These are phyloP conservation scores for Drosophila quinaria DNA, from an alignment of 2,888 invertebrate genomes.

Conservation along the genomic window DNA sequence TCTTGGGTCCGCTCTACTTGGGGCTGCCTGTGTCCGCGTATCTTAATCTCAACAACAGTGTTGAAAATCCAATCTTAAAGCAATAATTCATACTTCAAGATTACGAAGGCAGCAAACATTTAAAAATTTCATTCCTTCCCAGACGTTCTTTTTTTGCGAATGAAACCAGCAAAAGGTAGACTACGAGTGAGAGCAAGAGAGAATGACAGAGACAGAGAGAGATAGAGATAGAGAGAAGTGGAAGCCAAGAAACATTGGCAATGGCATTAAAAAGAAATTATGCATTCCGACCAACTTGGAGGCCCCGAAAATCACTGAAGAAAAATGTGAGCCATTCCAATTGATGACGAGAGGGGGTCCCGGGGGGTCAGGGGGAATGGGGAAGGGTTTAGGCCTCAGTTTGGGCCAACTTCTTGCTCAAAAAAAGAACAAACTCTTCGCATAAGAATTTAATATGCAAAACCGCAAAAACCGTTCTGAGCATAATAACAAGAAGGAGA, in stretches of 20 bases:
- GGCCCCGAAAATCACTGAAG: conserved; percentile 76
- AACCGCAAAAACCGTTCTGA: conserved; percentile 80
- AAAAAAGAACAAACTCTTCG: conserved; percentile 37
- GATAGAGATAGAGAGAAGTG: not conserved
- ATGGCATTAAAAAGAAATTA: conserved; percentile 81
- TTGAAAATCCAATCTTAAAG: conserved; percentile 85
- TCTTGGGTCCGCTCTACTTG: conserved; percentile 57
- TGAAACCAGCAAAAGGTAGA: conserved; percentile 14
- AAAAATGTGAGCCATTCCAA: conserved; percentile 62
- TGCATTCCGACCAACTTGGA: conserved; percentile 80
- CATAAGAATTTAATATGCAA: conserved; percentile 83
- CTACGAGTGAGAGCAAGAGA: not conserved
- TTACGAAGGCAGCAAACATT: conserved; percentile 83
- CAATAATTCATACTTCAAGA: conserved; percentile 84
- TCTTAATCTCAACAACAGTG: conserved; percentile 83
- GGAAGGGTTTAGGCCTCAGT: conserved; percentile 13
- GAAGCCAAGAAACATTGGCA: conserved; percentile 18
- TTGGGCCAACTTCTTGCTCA: conserved; percentile 16
- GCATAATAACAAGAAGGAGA: conserved; percentile 62
- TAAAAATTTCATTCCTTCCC: conserved; percentile 74
- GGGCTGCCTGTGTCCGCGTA: conserved; percentile 56
- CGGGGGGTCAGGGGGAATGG: conserved; percentile 1
- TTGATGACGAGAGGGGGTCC: not conserved
- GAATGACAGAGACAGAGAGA: not conserved
- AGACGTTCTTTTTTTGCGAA: conserved; percentile 19